Evolutionary conservation across 2,113 vertebrate species (phyloP).

Genomic region (Anthoscopus minutus): DNA sequence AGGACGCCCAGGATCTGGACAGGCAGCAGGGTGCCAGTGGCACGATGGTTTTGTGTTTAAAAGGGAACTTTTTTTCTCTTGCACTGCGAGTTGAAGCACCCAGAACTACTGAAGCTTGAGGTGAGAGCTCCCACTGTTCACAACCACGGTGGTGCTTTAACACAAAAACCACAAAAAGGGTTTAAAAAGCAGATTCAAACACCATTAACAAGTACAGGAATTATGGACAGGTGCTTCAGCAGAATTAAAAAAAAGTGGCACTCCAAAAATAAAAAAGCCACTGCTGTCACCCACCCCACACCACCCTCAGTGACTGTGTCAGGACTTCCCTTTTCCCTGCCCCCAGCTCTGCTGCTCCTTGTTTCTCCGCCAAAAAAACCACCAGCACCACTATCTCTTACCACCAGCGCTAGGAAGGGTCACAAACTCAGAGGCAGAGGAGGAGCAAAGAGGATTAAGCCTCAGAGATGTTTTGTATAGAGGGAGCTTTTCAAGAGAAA

Average conservation of each 20-base stretch:
- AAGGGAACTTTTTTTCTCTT: not conserved
- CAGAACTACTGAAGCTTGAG: not conserved
- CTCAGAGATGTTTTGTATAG: not conserved
- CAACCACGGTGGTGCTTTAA: not conserved
- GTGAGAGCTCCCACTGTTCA: not conserved
- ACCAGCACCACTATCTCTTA: not conserved
- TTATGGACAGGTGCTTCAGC: not conserved
- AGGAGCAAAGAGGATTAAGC: not conserved
- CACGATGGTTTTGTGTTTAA: not conserved
- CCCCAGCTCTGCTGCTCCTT: not conserved
- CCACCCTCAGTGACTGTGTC: accelerated
- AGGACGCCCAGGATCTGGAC: accelerated
- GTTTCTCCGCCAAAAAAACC: not conserved
- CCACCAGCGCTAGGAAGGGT: not conserved
- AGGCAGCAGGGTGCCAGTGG: accelerated
- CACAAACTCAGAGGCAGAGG: not conserved
- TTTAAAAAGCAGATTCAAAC: not conserved
- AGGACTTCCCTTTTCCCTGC: not conserved
- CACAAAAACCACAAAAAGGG: accelerated
- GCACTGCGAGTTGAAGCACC: not conserved
- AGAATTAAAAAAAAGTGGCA: not conserved
- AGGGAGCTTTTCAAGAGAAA: not conserved
- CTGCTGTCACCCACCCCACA: not conserved
- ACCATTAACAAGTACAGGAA: not conserved
- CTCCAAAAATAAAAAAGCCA: not conserved